Base-by-base conservation (phyloP, 1,140 invertebrate species). In the Aphelenchoides avenae region DNA sequence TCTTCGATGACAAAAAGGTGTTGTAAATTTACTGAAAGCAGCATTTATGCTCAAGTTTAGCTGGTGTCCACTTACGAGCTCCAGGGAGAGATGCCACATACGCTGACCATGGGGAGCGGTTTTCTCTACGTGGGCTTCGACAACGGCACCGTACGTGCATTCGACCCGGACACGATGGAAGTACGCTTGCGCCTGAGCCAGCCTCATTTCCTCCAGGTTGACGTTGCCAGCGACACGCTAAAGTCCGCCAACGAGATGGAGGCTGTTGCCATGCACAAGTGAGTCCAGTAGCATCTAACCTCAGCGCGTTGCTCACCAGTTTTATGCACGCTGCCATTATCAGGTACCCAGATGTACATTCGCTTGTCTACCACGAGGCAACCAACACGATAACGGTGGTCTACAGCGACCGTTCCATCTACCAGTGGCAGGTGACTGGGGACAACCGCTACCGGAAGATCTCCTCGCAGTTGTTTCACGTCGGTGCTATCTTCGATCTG, bases 1-100 rank as follows among this genome's bases (percentile, higher is more conserved):
- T 73, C 46, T 73, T 70, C 49, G 36, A 68, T 18, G 70, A 73
- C 36, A 70, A 73, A 49, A 66, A 67, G 54, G 27, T 66, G 18
- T 9, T 9, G 37, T 13, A 36, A 49, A 20, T 34, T 49, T 49
- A 13, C 13, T 36, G 13, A 36, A 13, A 36, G 13, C 18, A 18
- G 18, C 52, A 56, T 42, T 57, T 52, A 22, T 29, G 6, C 2
- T 63, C 13, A 50, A 15, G 13, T 61, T 57, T 63, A 58, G 59
- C 37, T 70, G 5, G 48, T 64, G 1, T 65, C 61, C 48, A 49
- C 57, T 7, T 70, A 68, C 40, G 70, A 70, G 47, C 40, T 70
- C 29, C 44, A 59, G 20, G 66, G 52, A 7, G 63, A 52, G 34
- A 47, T 52, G 2, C 65, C 65, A 11, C 53, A 53, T 48, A 57